Percentiles rank a stretch among this genome's conserved stretches.
Conservation (phyloP, 2,888 invertebrate genomes). For the Clitarchus hookeri region DNA sequence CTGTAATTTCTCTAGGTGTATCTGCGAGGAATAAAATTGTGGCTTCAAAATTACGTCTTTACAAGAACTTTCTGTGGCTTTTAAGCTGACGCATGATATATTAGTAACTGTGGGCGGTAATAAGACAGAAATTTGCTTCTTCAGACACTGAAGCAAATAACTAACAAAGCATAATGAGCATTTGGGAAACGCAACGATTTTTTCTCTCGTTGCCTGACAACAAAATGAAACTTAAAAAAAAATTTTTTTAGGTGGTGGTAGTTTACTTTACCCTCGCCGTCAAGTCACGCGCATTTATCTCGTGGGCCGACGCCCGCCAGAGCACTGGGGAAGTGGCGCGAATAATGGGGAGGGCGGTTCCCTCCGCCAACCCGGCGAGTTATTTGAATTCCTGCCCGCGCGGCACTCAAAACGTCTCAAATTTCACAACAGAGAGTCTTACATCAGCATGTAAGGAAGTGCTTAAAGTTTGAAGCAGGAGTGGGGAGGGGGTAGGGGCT, state of each 20-base stretch:
- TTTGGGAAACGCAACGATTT: neutral
- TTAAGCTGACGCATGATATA: too few species aligned
- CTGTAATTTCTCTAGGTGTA: too few species aligned
- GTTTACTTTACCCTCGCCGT: neutral
- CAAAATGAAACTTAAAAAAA: slow-evolving; percentile 11
- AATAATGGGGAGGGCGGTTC: neutral
- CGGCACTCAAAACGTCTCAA: neutral
- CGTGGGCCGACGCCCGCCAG: neutral
- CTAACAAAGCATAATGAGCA: too few species aligned
- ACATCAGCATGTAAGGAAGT: neutral
- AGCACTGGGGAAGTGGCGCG: neutral
- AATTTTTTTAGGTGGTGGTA: neutral
- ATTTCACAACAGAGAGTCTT: slow-evolving; percentile 8
- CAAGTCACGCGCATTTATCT: neutral
- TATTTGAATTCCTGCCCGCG: neutral
- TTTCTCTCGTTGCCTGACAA: neutral
- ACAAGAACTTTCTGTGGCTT: too few species aligned
- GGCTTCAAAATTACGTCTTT: too few species aligned
- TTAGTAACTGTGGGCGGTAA: too few species aligned
- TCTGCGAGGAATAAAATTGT: too few species aligned
- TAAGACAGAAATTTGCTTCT: too few species aligned
- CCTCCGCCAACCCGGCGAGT: neutral
- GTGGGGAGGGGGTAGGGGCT: too few species aligned
- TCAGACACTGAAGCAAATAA: too few species aligned
- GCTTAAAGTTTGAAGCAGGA: neutral